Percentiles rank a stretch among this genome's conserved stretches.
These are phyloP conservation scores for Argya squamiceps DNA, from an alignment of 2,797 vertebrate genomes.

Conservation along the genomic window DNA sequence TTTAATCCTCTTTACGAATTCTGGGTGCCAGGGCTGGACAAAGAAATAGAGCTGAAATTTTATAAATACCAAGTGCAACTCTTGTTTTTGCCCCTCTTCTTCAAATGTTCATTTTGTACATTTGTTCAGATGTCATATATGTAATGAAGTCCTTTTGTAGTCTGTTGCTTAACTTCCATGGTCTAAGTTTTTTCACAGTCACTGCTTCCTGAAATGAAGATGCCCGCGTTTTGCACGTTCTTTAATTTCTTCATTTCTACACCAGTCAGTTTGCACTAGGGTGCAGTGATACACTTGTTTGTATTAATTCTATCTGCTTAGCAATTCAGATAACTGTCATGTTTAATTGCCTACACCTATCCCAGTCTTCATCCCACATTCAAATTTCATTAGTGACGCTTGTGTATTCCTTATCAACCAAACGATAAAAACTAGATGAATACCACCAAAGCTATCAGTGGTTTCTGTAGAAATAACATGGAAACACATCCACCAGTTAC, in stretches of 20 bases:
- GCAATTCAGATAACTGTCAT: background rate
- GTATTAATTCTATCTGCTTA: background rate
- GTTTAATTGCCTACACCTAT: background rate
- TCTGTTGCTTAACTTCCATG: background rate
- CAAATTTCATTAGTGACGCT: background rate
- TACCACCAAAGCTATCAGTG: background rate
- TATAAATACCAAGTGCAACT: background rate
- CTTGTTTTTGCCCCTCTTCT: background rate
- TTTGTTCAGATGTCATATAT: background rate
- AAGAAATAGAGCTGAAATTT: background rate
- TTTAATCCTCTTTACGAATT: background rate
- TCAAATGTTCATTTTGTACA: background rate
- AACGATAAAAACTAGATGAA: background rate
- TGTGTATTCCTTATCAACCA: background rate
- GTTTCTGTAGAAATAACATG: background rate
- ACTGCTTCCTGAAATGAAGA: background rate
- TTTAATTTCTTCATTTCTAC: background rate
- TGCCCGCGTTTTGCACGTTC: fast-evolving
- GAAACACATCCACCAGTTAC: background rate
- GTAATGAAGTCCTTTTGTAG: background rate
- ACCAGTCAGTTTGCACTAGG: background rate
- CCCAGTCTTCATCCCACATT: background rate
- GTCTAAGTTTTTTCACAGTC: background rate
- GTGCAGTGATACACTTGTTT: background rate
- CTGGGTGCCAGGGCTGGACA: background rate